These are phyloP conservation scores for Pammene aurita DNA, from an alignment of 2,888 invertebrate genomes.

Conservation along the genomic window DNA sequence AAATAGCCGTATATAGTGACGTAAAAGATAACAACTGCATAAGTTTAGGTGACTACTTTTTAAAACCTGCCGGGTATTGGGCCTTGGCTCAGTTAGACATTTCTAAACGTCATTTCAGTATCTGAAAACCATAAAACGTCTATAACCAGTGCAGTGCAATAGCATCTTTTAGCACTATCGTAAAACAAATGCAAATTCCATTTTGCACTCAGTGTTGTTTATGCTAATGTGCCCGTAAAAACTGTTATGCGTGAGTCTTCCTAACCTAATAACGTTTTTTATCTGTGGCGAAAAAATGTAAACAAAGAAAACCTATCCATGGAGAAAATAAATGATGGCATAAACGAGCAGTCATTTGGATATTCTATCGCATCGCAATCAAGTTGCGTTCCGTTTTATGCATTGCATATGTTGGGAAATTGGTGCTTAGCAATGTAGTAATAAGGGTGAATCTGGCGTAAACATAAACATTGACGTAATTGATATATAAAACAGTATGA, in stretches of 20 bases:
- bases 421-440: conserved; percentile 1
- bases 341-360: conserved; percentile 38
- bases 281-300: conserved; percentile 43
- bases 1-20: too few relatives aligned
- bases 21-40: too few relatives aligned
- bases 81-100: background rate
- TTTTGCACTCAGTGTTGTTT: conserved; percentile 15
- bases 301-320: conserved; percentile 42
- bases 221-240: conserved; percentile 5
- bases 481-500: conserved; percentile 16
- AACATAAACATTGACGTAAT: conserved; percentile 9
- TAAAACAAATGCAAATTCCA: conserved; percentile 18
- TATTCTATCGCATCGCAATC: conserved; percentile 40
- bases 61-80: too few relatives aligned
- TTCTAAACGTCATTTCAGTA: background rate
- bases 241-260: conserved; percentile 5
- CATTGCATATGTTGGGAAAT: conserved; percentile 12
- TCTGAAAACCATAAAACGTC: background rate
- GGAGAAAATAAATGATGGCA: conserved; percentile 43
- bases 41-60: too few relatives aligned
- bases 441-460: conserved; percentile 15
- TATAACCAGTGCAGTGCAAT: background rate
- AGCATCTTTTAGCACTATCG: background rate
- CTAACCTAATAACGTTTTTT: conserved; percentile 27
- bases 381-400: conserved; percentile 33